These are phyloP conservation scores for Polydesmus complanatus DNA, from an alignment of 2,888 invertebrate species.

Conservation along the genomic window DNA sequence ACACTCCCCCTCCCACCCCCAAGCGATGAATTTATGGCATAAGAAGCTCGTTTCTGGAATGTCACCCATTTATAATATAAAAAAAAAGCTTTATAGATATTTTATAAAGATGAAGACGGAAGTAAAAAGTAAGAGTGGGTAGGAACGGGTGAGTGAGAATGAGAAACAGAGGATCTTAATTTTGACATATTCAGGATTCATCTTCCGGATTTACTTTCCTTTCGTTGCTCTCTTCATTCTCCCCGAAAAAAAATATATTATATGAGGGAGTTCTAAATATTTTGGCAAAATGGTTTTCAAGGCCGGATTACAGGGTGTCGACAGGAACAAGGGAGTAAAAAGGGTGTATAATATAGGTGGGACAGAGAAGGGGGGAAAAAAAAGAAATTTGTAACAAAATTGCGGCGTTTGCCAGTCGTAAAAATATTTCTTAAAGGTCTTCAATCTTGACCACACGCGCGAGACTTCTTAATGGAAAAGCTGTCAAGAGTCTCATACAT, in stretches of 20 bases:
- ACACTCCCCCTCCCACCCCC: neutral
- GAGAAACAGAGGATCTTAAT: neutral
- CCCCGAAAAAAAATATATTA: too few species aligned
- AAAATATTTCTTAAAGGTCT: neutral
- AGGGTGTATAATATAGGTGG: neutral
- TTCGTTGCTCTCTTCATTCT: too few species aligned
- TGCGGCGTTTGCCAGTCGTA: neutral
- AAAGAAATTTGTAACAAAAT: neutral
- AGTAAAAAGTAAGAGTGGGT: too few species aligned
- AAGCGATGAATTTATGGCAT: neutral
- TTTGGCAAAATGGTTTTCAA: too few species aligned
- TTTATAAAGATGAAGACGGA: too few species aligned
- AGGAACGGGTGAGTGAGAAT: too few species aligned
- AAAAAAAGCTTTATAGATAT: too few species aligned
- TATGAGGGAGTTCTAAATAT: too few species aligned
- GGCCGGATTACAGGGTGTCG: too few species aligned
- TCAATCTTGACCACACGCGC: neutral
- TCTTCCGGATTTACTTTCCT: neutral
- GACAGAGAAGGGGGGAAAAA: too few species aligned
- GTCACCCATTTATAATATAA: too few species aligned
- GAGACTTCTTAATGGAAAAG: neutral
- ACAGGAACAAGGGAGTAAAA: neutral
- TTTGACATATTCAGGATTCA: neutral
- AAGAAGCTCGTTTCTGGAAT: neutral
- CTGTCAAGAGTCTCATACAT: neutral